Evolutionary conservation across 2,888 invertebrate species (phyloP).

Genomic region (Drosophila tanythrix): DNA sequence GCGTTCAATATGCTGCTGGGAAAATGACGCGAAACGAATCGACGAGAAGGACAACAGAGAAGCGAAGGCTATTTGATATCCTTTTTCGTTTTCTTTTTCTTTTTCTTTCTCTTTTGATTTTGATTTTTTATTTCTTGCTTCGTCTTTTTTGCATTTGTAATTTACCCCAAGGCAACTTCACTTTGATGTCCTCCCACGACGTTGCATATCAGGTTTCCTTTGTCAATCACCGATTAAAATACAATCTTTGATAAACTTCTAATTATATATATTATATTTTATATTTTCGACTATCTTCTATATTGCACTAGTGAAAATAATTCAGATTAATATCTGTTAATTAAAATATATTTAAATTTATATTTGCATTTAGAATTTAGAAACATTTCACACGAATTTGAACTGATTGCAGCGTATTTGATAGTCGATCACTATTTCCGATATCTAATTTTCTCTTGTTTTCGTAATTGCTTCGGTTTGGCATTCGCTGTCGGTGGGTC

Average conservation of each 20-base stretch:
- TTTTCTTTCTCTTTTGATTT: slow-evolving; percentile 8
- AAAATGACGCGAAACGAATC: slow-evolving; percentile 60
- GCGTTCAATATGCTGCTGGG: slow-evolving; percentile 64
- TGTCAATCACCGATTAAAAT: neutral
- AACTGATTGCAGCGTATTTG: neutral
- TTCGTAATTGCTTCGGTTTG: slow-evolving; percentile 25
- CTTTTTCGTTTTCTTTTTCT: slow-evolving; percentile 5
- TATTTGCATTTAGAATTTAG: neutral
- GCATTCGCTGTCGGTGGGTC: slow-evolving; percentile 25
- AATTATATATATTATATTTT: too few species aligned
- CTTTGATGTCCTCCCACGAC: slow-evolving; percentile 1
- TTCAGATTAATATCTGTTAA: neutral
- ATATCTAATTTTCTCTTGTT: slow-evolving; percentile 15
- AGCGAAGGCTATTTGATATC: slow-evolving; percentile 16
- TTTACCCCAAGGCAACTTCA: slow-evolving; percentile 43
- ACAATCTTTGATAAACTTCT: neutral
- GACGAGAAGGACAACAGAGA: slow-evolving; percentile 33
- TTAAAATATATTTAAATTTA: neutral
- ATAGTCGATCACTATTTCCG: neutral
- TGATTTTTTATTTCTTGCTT: slow-evolving; percentile 10
- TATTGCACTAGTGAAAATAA: neutral
- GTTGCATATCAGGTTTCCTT: neutral
- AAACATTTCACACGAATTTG: neutral
- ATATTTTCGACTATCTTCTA: neutral
- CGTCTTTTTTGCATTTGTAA: slow-evolving; percentile 28